Evolutionary conservation across 2,888 invertebrate species (phyloP).

Genomic region (Epicampocera succincta): DNA sequence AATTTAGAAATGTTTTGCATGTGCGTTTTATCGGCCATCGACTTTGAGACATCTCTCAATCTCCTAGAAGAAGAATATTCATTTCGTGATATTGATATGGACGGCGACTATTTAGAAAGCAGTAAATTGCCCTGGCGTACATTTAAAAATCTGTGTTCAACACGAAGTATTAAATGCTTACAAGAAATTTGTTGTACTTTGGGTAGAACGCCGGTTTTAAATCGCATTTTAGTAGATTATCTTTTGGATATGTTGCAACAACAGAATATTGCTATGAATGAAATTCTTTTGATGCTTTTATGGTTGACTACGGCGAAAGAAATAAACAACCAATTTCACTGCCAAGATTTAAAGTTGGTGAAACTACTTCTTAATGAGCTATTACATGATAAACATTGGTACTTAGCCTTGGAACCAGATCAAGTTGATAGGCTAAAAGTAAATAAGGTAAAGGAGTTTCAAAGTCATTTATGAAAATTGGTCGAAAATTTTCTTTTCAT

Average conservation of each 20-base stretch:
- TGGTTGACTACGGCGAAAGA: conserved; percentile 73
- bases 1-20: conserved; percentile 84
- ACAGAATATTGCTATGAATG: conserved; percentile 83
- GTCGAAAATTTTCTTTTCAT: too few species aligned
- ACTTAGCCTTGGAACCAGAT: conserved; percentile 78
- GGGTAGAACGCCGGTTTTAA: conserved; percentile 82
- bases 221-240: conserved; percentile 84
- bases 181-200: conserved; percentile 83
- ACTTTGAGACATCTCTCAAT: conserved; percentile 82
- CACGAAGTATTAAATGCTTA: conserved; percentile 82
- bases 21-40: conserved; percentile 83
- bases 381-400: conserved; percentile 78
- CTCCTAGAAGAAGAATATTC: conserved; percentile 83
- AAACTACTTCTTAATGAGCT: conserved; percentile 76
- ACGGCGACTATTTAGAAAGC: conserved; percentile 79
- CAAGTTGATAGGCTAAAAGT: conserved; percentile 73
- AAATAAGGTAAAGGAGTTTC: conserved; percentile 72
- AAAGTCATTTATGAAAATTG: too few species aligned
- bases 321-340: conserved; percentile 42
- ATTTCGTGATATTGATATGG: conserved; percentile 75
- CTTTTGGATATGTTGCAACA: conserved; percentile 84
- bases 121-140: conserved; percentile 84
- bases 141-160: conserved; percentile 84
- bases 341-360: conserved; percentile 71
- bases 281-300: conserved; percentile 82